Evolutionary conservation across 2,113 vertebrate species (phyloP).

Genomic region (Nannobrachium achirus): DNA sequence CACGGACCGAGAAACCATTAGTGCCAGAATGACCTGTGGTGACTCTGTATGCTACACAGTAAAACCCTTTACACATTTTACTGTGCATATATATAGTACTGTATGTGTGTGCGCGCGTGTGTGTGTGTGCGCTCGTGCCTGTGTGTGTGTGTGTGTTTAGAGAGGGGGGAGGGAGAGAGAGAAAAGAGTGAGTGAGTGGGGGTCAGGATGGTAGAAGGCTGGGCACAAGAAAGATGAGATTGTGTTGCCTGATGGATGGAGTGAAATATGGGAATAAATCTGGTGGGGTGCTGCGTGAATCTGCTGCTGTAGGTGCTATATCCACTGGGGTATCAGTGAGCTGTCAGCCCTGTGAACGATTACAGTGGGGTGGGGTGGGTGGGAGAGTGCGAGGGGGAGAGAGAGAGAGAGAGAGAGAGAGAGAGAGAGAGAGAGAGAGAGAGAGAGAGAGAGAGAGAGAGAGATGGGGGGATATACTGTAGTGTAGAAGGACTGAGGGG

Average conservation of each 20-base stretch:
- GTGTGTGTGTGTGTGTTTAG: not conserved
- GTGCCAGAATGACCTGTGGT: too few relatives aligned
- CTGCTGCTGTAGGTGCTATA: slow-evolving; percentile 1
- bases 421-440: too few relatives aligned
- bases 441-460: too few relatives aligned
- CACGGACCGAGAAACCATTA: too few relatives aligned
- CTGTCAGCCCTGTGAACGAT: slow-evolving; percentile 35
- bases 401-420: too few relatives aligned
- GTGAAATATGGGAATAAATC: slow-evolving; percentile 30
- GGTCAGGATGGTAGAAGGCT: not conserved
- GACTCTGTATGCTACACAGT: too few relatives aligned
- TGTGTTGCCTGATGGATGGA: slow-evolving; percentile 32
- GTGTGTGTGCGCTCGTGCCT: not conserved
- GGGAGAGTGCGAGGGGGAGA: too few relatives aligned
- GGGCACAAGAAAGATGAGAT: slow-evolving; percentile 17
- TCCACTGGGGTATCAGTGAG: slow-evolving; percentile 3
- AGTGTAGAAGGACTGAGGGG: too few relatives aligned
- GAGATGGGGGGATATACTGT: too few relatives aligned
- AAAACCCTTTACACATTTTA: too few relatives aligned
- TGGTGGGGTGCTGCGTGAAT: not conserved
- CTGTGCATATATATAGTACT: not conserved
- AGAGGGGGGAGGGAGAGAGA: not conserved
- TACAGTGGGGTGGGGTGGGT: not conserved
- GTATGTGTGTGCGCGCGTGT: not conserved
- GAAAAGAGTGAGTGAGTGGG: not conserved